phyloP scores from a whole-genome alignment of 2,888 invertebrate species.

The Eumerus sabulonum region DNA sequence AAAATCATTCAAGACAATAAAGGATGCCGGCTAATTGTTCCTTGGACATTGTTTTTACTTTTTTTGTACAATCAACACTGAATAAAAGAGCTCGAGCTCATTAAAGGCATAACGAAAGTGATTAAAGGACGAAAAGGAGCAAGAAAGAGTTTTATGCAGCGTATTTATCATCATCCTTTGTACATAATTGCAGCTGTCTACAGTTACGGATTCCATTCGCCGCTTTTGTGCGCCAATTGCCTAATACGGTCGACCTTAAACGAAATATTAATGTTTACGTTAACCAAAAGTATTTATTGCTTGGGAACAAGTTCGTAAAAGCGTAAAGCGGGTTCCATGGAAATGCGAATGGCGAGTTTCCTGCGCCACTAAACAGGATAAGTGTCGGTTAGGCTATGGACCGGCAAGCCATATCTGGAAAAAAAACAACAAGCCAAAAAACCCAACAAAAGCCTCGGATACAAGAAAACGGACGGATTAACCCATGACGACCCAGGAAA shows the following conservation, averaged over 20 bases:
- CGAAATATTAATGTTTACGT: no score
- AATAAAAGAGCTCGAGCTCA: slow-evolving; percentile 24
- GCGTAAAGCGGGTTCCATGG: no score
- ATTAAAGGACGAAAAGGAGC: neutral
- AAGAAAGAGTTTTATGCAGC: slow-evolving; percentile 8
- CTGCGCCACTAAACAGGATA: no score
- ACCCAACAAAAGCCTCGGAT: no score
- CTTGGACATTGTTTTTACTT: neutral
- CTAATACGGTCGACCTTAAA: slow-evolving; percentile 3
- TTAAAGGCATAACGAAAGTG: slow-evolving; percentile 14
- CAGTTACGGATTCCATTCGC: slow-evolving; percentile 16
- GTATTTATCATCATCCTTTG: slow-evolving; percentile 19
- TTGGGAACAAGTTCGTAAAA: no score
- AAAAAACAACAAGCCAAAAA: no score
- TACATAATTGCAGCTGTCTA: slow-evolving; percentile 31
- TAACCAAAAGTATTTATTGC: no score
- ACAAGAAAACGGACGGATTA: no score
- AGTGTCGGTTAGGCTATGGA: no score
- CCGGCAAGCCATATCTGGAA: no score
- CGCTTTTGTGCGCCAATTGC: slow-evolving; percentile 21
- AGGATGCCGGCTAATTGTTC: slow-evolving; percentile 2
- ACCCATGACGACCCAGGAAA: no score
- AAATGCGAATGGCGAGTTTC: no score
- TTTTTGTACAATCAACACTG: slow-evolving; percentile 28
- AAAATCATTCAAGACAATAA: slow-evolving; percentile 1